These are phyloP conservation scores for Nudaria mundana DNA, from an alignment of 2,888 invertebrate species.

Conservation along the genomic window DNA sequence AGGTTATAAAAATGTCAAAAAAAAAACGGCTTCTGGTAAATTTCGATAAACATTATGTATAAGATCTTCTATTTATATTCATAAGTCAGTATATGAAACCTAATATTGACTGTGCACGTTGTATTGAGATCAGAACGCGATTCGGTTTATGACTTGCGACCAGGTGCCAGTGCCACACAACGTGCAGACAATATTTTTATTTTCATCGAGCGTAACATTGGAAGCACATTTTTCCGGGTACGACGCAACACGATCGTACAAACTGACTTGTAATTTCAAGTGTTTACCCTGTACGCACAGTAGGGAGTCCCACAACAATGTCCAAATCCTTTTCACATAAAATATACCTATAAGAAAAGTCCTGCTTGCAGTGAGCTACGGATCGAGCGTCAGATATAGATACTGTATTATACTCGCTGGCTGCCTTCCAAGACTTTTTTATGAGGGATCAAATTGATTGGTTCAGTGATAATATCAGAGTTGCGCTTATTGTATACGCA, in stretches of 20 bases:
- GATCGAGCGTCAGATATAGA: conserved; percentile 71
- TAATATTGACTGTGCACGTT: conserved; percentile 7
- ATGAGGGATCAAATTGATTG: conserved; percentile 81
- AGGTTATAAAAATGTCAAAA: no score
- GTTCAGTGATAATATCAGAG: conserved; percentile 75
- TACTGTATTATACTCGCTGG: conserved; percentile 65
- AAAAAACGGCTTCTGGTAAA: conserved; percentile 1
- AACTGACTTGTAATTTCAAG: conserved; percentile 78
- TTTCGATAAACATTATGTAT: conserved; percentile 2
- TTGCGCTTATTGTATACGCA: conserved; percentile 58
- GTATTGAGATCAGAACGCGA: conserved; percentile 12
- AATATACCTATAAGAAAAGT: conserved; percentile 80
- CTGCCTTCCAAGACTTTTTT: conserved; percentile 74
- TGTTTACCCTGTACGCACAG: conserved; percentile 74
- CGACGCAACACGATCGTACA: conserved; percentile 41
- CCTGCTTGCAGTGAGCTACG: conserved; percentile 67
- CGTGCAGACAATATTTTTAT: conserved; percentile 58
- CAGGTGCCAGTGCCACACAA: conserved; percentile 41
- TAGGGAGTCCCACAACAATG: conserved; percentile 75
- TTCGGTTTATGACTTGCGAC: conserved; percentile 9
- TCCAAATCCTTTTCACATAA: conserved; percentile 81
- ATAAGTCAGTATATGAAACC: conserved; percentile 10
- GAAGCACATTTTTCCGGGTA: conserved; percentile 71
- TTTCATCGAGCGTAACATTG: conserved; percentile 73
- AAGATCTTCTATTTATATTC: conserved; percentile 7